Conservation (phyloP, 2,797 vertebrate species). For the Gallirallus australis region DNA sequence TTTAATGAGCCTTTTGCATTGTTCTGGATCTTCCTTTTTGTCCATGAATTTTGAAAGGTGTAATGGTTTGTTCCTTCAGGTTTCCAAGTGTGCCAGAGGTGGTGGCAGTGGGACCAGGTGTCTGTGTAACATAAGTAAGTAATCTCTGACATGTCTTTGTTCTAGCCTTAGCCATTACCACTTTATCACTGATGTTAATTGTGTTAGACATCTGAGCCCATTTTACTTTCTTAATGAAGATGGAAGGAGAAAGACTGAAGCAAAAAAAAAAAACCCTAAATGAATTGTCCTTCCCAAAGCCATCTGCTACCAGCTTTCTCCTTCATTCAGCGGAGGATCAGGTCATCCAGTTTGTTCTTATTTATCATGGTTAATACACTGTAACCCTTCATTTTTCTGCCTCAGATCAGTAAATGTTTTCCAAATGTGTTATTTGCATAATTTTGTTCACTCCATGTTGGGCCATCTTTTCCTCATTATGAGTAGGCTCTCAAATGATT, state of each 20-base stretch:
- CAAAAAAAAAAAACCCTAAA: background rate
- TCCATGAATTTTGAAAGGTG: background rate
- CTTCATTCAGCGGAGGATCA: background rate
- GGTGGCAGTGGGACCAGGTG: background rate
- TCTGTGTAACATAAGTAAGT: background rate
- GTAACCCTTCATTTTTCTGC: background rate
- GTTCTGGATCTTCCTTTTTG: background rate
- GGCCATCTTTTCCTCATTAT: background rate
- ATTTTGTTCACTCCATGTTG: background rate
- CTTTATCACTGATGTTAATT: slow-evolving; percentile 28
- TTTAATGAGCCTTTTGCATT: background rate
- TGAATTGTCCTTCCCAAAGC: slow-evolving; percentile 14
- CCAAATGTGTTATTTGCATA: background rate
- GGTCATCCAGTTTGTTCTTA: background rate
- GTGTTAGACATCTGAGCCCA: slow-evolving; percentile 7
- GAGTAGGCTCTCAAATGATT: background rate
- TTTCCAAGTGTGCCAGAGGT: background rate
- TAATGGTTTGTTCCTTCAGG: background rate
- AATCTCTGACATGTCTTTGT: background rate
- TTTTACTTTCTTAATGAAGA: slow-evolving; percentile 45
- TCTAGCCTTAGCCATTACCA: background rate
- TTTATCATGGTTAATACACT: background rate
- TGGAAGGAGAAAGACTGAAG: background rate
- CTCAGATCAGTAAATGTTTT: background rate
- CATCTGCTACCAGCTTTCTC: slow-evolving; percentile 21